Evolutionary conservation across 2,888 invertebrate species (phyloP), one percentile per base, ranked within the genome.

Genomic region (Tenthredo livida): DNA sequence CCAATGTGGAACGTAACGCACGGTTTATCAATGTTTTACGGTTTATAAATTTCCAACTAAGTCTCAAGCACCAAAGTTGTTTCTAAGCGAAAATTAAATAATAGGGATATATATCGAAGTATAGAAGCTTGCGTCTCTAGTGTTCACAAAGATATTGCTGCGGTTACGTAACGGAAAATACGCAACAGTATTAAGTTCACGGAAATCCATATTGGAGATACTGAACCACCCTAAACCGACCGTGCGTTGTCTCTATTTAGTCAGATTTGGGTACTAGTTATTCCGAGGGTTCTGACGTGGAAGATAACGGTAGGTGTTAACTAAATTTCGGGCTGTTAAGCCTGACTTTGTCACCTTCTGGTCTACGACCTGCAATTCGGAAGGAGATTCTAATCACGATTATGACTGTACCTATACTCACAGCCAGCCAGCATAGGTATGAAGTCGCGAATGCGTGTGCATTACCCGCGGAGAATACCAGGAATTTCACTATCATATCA

Each of bases 171-270:
- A 50, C 29, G 77, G 15, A 33, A 50, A 77, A 77, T 54, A 77
- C 77, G 54, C 73, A 73, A 73, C 73, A 17, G 73, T 73, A 73
- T 73, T 43, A 40, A 43, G 43, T 73, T 73, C 15, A 21, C 43
- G 6, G 21, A 72, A 43, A 73, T 73, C 73, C 43, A 73, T 73
- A 73, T 21, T 12, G 40, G 21, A 17, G 37, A 37, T 2, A 37
- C n/a, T 17, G 25, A 67, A 67, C 25, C 0, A 15, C 67, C 5
- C 15, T 17, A 5, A 67, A 33, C 67, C 33, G 29, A 15, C 25
- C 33, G 29, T n/a, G n/a, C n/a, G n/a, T 67, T 65, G 25, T 70
- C 70, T 70, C 70, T 70, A 70, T 33, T 37, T 17, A 70, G 17
- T 37, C 33, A 70, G 17, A 37, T 70, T 70, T 25, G 1, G 15